These are phyloP conservation scores for Sebastes trivittatus DNA, from an alignment of 2,797 vertebrate genomes.

Conservation along the genomic window DNA sequence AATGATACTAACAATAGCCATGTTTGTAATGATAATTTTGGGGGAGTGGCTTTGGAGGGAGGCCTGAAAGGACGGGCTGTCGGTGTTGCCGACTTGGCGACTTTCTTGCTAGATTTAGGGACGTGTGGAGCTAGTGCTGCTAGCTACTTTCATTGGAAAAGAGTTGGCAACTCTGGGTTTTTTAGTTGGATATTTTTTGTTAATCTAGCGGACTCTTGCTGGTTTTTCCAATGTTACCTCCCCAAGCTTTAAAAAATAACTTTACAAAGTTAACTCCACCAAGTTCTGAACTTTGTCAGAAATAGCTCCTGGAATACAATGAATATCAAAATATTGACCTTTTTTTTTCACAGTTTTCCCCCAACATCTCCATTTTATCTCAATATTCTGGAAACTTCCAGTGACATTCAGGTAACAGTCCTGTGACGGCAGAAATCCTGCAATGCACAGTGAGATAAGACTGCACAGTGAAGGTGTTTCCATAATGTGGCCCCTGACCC, in stretches of 20 bases:
- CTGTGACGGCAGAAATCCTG: slow-evolving; percentile 23
- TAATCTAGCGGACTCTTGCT: background rate
- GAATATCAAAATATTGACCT: background rate
- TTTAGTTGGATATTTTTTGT: background rate
- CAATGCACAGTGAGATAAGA: slow-evolving; percentile 45
- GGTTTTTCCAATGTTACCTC: background rate
- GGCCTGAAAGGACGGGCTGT: background rate
- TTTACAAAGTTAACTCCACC: background rate
- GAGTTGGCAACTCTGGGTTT: background rate
- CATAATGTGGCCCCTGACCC: slow-evolving; percentile 68
- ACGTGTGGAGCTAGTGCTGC: background rate
- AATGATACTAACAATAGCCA: background rate
- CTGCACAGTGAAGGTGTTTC: slow-evolving; percentile 50
- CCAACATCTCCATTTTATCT: background rate
- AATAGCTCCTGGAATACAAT: background rate
- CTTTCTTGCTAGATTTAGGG: background rate
- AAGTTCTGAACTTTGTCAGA: background rate
- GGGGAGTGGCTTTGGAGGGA: background rate
- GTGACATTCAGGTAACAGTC: background rate
- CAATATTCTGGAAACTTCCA: background rate
- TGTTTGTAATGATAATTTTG: background rate
- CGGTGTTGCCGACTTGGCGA: background rate
- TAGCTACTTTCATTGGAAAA: background rate
- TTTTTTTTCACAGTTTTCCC: background rate
- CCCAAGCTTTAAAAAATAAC: background rate